Conservation (phyloP, 2,113 vertebrate species). For the Trichomycterus rosablanca region DNA sequence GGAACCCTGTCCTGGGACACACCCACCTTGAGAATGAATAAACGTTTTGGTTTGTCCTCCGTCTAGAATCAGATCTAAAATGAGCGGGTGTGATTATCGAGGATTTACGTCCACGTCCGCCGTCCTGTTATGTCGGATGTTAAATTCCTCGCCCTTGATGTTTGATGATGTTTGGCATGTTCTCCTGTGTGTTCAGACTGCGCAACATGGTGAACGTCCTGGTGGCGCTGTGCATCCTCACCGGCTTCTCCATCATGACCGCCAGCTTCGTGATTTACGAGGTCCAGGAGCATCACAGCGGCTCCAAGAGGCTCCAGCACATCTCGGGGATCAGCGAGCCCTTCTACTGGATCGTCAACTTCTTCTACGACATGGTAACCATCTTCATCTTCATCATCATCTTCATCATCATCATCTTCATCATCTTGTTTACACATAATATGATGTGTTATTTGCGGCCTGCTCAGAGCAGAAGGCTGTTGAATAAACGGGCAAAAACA, state of each 20-base stretch:
- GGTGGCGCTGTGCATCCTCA: constrained; percentile 82
- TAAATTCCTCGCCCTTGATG: too few relatives aligned
- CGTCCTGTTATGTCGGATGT: too few relatives aligned
- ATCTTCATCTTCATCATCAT: background rate
- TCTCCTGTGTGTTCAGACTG: constrained; percentile 71
- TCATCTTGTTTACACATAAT: background rate
- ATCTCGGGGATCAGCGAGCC: constrained; percentile 86
- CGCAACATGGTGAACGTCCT: constrained; percentile 82
- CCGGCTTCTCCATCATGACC: constrained; percentile 87
- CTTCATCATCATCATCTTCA: background rate
- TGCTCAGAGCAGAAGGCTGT: too few relatives aligned
- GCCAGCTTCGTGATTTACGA: constrained; percentile 90
- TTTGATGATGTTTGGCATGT: too few relatives aligned
- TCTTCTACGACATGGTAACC: constrained; percentile 89
- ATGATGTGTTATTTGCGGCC: background rate
- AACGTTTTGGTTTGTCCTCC: too few relatives aligned
- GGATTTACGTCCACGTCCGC: too few relatives aligned
- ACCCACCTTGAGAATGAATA: too few relatives aligned
- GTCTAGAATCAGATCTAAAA: too few relatives aligned
- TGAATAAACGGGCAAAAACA: too few relatives aligned
- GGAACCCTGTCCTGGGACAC: too few relatives aligned
- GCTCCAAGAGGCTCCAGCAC: constrained; percentile 88
- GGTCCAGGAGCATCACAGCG: constrained; percentile 85
- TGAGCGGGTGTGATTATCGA: too few relatives aligned
- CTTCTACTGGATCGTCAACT: constrained; percentile 89